These are phyloP conservation scores for Poecile montanus DNA, from an alignment of 2,797 vertebrate genomes.

Conservation along the genomic window DNA sequence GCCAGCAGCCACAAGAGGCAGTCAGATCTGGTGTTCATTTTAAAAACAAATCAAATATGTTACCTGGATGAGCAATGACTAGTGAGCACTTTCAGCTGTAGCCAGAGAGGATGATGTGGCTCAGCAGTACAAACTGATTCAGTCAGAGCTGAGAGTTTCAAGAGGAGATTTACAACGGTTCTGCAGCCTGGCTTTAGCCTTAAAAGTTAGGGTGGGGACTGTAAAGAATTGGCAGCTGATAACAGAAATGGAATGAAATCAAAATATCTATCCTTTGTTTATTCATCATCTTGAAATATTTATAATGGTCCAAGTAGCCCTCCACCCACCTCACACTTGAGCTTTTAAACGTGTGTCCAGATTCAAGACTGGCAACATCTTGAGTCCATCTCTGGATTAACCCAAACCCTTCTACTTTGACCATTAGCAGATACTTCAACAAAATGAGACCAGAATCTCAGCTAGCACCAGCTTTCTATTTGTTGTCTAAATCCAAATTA, in stretches of 20 bases:
- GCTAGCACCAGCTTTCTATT: background rate
- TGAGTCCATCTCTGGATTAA: slow-evolving; percentile 13
- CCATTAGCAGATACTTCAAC: background rate
- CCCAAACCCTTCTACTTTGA: background rate
- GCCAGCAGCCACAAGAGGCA: background rate
- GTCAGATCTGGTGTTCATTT: background rate
- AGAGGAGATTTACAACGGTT: background rate
- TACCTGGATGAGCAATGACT: background rate
- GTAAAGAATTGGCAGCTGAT: slow-evolving; percentile 48
- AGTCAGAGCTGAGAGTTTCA: background rate
- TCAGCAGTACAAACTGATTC: background rate
- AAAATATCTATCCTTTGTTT: slow-evolving; percentile 58
- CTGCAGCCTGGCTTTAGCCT: background rate
- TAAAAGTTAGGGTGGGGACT: slow-evolving; percentile 27
- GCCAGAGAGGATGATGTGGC: background rate
- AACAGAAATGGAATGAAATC: slow-evolving; percentile 52
- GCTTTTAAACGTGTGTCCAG: background rate
- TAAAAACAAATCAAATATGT: background rate
- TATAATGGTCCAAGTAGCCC: slow-evolving; percentile 7
- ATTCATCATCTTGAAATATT: slow-evolving; percentile 56
- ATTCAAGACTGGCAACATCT: slow-evolving; percentile 32
- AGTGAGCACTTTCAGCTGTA: background rate
- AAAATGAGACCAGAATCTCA: background rate
- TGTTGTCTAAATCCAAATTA: background rate
- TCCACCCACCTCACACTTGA: slow-evolving; percentile 4